phyloP scores from a whole-genome alignment of 2,888 invertebrate genomes.

The Philhelius pedissequus region DNA sequence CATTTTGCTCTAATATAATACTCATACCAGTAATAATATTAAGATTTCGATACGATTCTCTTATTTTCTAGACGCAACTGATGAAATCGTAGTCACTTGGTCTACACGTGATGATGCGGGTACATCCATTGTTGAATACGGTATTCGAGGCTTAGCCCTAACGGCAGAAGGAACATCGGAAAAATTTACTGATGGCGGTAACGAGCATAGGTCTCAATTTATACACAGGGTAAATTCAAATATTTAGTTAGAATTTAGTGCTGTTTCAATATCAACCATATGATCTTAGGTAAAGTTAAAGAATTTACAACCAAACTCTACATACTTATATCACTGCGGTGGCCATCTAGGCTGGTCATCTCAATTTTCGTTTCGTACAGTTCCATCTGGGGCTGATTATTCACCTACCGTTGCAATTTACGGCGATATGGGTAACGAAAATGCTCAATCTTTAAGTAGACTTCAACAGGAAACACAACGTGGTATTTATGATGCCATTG shows the following conservation, averaged over 20 bases:
- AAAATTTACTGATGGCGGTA: constrained; percentile 88
- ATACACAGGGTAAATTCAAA: constrained; percentile 85
- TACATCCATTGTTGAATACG: constrained; percentile 87
- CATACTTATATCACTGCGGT: constrained; percentile 90
- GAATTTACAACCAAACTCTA: constrained; percentile 82
- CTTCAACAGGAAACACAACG: constrained; percentile 91
- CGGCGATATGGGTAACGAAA: constrained; percentile 96
- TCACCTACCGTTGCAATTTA: constrained; percentile 90
- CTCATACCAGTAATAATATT: not conserved
- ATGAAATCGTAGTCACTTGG: constrained; percentile 90
- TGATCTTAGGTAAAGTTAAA: constrained; percentile 78
- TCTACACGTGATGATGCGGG: constrained; percentile 85
- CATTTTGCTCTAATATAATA: no score
- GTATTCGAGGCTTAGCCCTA: constrained; percentile 82
- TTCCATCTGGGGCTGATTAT: constrained; percentile 84
- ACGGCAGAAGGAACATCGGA: constrained; percentile 81
- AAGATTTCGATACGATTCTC: not conserved
- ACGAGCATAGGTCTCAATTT: constrained; percentile 83
- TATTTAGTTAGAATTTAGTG: not conserved
- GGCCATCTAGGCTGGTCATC: constrained; percentile 90
- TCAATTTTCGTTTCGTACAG: constrained; percentile 86
- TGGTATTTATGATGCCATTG: constrained; percentile 90
- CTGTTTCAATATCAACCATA: not conserved
- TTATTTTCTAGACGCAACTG: constrained; percentile 81
- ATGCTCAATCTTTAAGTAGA: constrained; percentile 90